Conservation (phyloP, 30 jellyfish, hydroid and myxozoan species). For the Pelagia noctiluca region DNA sequence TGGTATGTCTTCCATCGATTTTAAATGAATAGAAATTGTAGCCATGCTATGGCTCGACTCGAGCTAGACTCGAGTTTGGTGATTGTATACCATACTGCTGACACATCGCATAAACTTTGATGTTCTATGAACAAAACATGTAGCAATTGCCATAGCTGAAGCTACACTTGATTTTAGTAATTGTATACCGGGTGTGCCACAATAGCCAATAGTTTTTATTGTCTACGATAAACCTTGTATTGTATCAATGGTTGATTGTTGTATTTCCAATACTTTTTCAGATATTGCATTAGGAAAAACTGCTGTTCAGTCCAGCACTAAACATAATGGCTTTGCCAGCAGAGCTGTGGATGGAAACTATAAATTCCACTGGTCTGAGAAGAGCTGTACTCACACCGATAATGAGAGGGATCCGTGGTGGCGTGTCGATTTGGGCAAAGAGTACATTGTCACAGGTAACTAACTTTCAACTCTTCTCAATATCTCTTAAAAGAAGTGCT, state of each 20-base stretch:
- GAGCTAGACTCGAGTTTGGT: no score
- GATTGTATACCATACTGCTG: no score
- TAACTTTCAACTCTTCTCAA: not conserved
- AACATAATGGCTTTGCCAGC: constrained; percentile 87
- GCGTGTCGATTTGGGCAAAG: constrained; percentile 95
- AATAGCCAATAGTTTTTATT: no score
- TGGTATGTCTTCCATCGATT: no score
- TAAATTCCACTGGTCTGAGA: constrained; percentile 90
- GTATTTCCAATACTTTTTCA: constrained; percentile 21
- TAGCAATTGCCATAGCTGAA: no score
- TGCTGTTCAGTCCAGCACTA: constrained; percentile 93
- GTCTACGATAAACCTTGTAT: not conserved
- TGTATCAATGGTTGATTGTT: not conserved
- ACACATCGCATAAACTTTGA: no score
- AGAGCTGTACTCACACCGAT: constrained; percentile 90
- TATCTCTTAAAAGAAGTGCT: no score
- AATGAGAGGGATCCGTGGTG: constrained; percentile 96
- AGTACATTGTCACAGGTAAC: constrained; percentile 90
- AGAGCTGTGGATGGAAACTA: constrained; percentile 97
- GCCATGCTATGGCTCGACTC: no score
- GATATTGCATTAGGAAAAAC: constrained; percentile 87
- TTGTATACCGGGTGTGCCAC: no score
- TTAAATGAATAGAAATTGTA: no score
- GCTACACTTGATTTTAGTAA: no score
- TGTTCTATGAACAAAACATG: no score